Evolutionary conservation across 2,888 invertebrate species (phyloP), one percentile per base, ranked within the genome.

Genomic region (Lycocerus yunnanus): DNA sequence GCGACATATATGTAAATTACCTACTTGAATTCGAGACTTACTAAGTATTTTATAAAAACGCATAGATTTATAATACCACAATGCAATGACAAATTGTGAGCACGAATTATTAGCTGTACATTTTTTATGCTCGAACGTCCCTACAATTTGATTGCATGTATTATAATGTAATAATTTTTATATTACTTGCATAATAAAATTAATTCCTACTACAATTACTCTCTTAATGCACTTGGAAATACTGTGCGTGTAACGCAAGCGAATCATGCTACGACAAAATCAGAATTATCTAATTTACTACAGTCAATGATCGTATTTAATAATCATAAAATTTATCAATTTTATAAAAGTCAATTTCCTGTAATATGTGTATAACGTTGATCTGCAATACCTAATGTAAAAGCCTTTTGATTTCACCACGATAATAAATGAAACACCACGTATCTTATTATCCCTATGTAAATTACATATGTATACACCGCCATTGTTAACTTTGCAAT

Each of bases 41-140:
- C 43, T 43, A n/a, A 6, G n/a, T n/a, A 43, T 43, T 43, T n/a
- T n/a, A 8, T 27, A 43, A 43, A 43, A 43, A 8, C 43, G 6
- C n/a, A 43, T 43, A 43, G n/a, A 13, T 43, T 43, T 43, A 43
- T 27, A 3, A 43, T 43, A 43, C 43, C 6, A 43, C 43, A 43
- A n/a, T 43, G 43, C 5, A 43, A 43, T 43, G n/a, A 43, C 43
- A 43, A 43, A 43, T 43, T 43, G 43, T 43, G 43, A 43, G n/a
- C 73, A 72, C 66, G 66, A 74, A 76, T 74, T 73, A 74, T 74
- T 74, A 74, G 72, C 71, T 61, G 69, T 65, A 70, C 67, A 43
- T 75, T 72, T 73, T 73, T 72, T 74, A 74, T 68, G 72, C 74
- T 74, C 63, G 69, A 21, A 14, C 69, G 71, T 71, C 65, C 66